Percentiles rank a stretch among this genome's conserved stretches.
phyloP scores from a whole-genome alignment of 2,797 vertebrate species.

The Gastrophryne carolinensis region DNA sequence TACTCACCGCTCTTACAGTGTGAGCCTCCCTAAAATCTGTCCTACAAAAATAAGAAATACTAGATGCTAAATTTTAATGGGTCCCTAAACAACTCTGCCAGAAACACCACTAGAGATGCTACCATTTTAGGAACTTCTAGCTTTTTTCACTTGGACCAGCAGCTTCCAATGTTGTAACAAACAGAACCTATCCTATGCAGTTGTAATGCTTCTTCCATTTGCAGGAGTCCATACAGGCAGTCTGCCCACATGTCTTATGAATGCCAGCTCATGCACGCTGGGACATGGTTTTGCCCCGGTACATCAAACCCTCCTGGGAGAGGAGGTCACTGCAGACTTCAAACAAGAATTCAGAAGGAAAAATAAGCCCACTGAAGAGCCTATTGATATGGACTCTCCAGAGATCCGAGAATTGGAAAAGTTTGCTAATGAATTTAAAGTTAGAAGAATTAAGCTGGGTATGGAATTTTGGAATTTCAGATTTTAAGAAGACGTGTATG shows the following conservation, averaged over 20 bases:
- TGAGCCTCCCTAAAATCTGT: too few relatives aligned
- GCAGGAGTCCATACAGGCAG: constrained; percentile 70
- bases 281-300: constrained; percentile 83
- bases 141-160: too few relatives aligned
- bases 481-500: too few relatives aligned
- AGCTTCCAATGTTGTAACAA: too few relatives aligned
- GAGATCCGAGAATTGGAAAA: constrained; percentile 96
- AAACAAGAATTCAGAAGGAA: constrained; percentile 88
- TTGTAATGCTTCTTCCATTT: not conserved
- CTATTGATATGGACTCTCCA: constrained; percentile 88
- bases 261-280: constrained; percentile 78
- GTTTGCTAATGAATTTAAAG: constrained; percentile 97
- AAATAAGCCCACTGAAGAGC: constrained; percentile 80
- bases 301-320: constrained; percentile 83
- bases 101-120: too few relatives aligned
- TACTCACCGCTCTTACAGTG: too few relatives aligned
- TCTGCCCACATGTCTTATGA: constrained; percentile 85
- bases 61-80: too few relatives aligned
- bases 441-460: constrained; percentile 95
- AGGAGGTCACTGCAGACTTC: constrained; percentile 79
- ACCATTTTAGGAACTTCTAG: too few relatives aligned
- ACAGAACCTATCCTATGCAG: too few relatives aligned
- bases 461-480: constrained; percentile 49
- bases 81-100: too few relatives aligned
- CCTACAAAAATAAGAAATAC: too few relatives aligned